phyloP scores from a whole-genome alignment of 1,140 invertebrate genomes.

The Pemphigus obesinymphae region DNA sequence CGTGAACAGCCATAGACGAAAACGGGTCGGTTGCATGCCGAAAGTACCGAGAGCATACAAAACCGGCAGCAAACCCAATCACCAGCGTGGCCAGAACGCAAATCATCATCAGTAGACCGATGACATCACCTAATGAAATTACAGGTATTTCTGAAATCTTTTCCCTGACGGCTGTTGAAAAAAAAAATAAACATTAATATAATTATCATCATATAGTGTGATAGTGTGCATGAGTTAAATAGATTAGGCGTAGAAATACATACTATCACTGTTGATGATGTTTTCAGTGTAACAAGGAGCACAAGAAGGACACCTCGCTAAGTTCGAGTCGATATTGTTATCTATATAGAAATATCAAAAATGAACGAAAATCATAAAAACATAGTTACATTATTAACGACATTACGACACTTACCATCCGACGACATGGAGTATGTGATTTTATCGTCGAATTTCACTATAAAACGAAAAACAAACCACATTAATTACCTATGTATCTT shows the following conservation, averaged over 20 bases:
- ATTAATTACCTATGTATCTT: neutral
- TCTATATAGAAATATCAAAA: neutral
- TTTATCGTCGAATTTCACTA: neutral
- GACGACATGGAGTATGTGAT: neutral
- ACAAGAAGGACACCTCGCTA: conserved; percentile 17
- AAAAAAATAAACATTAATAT: too few species aligned
- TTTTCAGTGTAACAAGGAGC: conserved; percentile 11
- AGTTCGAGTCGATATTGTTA: conserved; percentile 24
- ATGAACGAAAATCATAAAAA: neutral
- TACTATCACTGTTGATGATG: conserved; percentile 16
- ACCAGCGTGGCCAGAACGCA: conserved; percentile 73
- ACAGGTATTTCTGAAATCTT: conserved; percentile 54
- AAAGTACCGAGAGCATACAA: conserved; percentile 73
- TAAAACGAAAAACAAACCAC: neutral
- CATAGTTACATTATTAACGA: neutral
- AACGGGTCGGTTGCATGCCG: conserved; percentile 62
- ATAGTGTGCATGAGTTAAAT: too few species aligned
- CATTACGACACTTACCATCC: neutral
- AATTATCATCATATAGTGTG: too few species aligned
- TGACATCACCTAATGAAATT: conserved; percentile 72
- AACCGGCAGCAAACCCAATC: conserved; percentile 76
- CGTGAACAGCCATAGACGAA: conserved; percentile 66
- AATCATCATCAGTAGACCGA: conserved; percentile 71
- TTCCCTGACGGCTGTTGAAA: conserved; percentile 48
- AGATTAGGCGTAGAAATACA: neutral